Evolutionary conservation across 2,888 invertebrate species (phyloP).

Genomic region (Lithodes maja): DNA sequence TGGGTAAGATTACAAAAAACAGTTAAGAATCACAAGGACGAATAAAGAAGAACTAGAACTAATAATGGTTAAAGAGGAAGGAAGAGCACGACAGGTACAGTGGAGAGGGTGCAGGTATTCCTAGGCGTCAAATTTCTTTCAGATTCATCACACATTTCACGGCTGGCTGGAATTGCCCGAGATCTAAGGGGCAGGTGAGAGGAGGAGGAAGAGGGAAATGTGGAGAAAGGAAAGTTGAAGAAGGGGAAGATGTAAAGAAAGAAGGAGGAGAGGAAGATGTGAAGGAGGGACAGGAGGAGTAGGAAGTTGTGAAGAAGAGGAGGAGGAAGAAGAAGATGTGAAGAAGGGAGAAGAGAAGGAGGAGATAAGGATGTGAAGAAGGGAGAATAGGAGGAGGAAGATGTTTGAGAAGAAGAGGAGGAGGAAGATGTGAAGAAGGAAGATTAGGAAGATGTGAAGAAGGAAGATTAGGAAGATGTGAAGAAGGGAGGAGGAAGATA

Average conservation of each 20-base stretch:
- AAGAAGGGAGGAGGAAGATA: not conserved
- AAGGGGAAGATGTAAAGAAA: not conserved
- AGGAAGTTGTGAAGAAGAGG: not conserved
- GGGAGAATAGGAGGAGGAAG: not conserved
- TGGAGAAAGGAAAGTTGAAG: not conserved
- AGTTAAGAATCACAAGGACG: too few relatives aligned
- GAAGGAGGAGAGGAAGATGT: not conserved
- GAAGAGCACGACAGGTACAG: not conserved
- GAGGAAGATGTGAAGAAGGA: not conserved
- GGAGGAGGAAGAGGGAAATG: not conserved
- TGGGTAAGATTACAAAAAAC: too few relatives aligned
- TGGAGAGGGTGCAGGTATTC: not conserved
- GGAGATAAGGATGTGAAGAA: not conserved
- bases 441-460: not conserved
- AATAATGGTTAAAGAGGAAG: not conserved
- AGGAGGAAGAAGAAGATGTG: not conserved
- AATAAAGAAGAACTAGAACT: not conserved
- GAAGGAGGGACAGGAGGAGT: not conserved
- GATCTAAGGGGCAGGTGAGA: not conserved
- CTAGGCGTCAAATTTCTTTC: not conserved
- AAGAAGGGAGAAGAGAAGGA: not conserved
- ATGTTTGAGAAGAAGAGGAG: not conserved
- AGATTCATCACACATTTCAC: conserved; percentile 1
- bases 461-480: not conserved
- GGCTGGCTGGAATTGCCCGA: not conserved